Evolutionary conservation across 1,140 invertebrate species (phyloP), one percentile per base, ranked within the genome.

Genomic region (Heterodera schachtii): DNA sequence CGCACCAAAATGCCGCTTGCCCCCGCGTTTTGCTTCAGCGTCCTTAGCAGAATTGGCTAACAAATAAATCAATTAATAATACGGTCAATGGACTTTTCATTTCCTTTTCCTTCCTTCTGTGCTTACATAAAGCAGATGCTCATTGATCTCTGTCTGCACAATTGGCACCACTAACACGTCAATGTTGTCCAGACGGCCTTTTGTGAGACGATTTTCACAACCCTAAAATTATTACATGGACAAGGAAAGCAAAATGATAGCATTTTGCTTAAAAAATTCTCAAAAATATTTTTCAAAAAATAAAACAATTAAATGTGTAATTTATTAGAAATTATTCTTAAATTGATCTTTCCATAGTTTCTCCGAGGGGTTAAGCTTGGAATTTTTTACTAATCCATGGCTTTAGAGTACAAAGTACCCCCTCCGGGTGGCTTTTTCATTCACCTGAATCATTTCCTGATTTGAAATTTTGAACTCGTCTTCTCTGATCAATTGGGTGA

Each of bases 401-500:
- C 31, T 31, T 31, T 31, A n/a, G n/a, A n/a, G n/a, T 31, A 0
- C 31, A 31, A 31, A 31, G 0, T 31, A 31, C 31, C 31, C 31
- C 31, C 31, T 31, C 31, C 0, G 31, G 0, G 1, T 31, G 31
- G 31, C 31, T 31, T 31, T 31, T 31, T 31, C 47, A 2, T 5
- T 3, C 1, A 64, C 57, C 31, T 71, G 69, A 41, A 71, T 71
- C 69, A 71, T 71, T 46, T 71, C 69, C 41, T 71, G 69, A 3
- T 43, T 41, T 11, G 31, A 43, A 46, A 71, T 71, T 41, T 16
- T 71, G 21, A 71, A 71, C 6, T 71, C 6, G 69, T 71, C 69
- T 11, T 21, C 69, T 46, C 44, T 41, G 69, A 71, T 71, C 69
- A 71, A 21, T 46, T 71, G 69, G 6, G 69, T 71, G 69, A 71